These are phyloP conservation scores for Colinus virginianus DNA, from an alignment of 2,113 vertebrate species.

Conservation along the genomic window DNA sequence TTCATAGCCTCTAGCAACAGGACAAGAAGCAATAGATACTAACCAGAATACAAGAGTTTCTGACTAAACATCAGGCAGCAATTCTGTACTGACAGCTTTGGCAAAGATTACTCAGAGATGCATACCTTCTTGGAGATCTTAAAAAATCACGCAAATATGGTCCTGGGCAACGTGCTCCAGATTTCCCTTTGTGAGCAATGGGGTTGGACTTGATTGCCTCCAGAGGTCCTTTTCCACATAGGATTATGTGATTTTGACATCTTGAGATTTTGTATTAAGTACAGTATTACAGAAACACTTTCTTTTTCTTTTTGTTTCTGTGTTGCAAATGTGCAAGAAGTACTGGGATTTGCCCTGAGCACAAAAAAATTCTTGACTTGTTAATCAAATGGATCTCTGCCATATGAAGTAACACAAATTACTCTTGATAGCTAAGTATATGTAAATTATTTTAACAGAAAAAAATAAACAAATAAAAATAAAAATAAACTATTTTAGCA, in stretches of 20 bases:
- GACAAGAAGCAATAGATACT: neutral
- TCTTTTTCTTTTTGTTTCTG: neutral
- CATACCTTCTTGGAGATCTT: neutral
- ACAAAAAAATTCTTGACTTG: neutral
- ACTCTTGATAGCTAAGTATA: neutral
- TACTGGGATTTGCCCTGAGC: neutral
- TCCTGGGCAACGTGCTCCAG: neutral
- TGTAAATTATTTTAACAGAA: neutral
- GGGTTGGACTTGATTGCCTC: neutral
- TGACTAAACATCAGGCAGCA: neutral
- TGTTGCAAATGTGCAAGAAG: neutral
- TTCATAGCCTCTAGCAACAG: neutral
- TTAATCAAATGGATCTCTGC: neutral
- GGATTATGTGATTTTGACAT: neutral
- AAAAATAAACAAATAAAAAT: too few species aligned
- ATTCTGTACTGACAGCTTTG: neutral
- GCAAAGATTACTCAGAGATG: neutral
- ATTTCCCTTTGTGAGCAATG: neutral
- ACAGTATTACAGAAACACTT: neutral
- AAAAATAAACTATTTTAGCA: too few species aligned
- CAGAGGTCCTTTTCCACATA: neutral
- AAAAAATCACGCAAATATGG: neutral
- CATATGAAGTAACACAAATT: neutral
- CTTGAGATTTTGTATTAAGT: slow-evolving; percentile 8
- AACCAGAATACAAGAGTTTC: neutral